Evolutionary conservation across 1,140 invertebrate genomes (phyloP), one percentile per base, ranked within the genome.

Genomic region (Drosophila aff.): DNA sequence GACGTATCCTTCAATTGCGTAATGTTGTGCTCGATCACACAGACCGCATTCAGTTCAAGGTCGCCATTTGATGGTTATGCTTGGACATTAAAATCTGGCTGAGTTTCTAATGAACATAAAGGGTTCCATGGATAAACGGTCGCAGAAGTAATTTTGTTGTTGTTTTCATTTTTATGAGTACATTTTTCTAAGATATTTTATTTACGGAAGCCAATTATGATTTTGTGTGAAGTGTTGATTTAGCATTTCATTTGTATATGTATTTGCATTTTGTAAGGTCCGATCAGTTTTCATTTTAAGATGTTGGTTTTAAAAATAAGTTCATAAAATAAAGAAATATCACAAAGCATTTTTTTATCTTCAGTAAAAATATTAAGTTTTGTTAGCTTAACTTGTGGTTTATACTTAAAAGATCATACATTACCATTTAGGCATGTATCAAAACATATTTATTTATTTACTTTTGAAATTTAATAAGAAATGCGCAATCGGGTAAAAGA

Each of bases 1-100:
- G 41, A 6, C 36, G 6, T 21, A 59, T 46, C 47, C 52, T 58
- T 43, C 10, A 41, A 52, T 79, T 79, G 53, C 76, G 76, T 31
- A 79, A 79, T 79, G 66, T 79, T 79, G 78, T 49, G 75, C 59
- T 43, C 66, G 40, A 58, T 49, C 50, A 50, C 40, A 65, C 38
- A 67, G 36, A 57, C 53, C 31, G 49, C 13, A 33, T 36, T 46
- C 38, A 36, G 28, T 3, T 18, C 82, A 50, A 68, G 62, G 68
- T 62, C 79, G 49, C 26, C 53, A 3, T 21, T 47, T 64, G 60
- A 64, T 59, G 43, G 47, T 49, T 36, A 31, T 60, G 47, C 33
- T 10, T 41, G 28, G 28, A 28, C 52, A 40, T 59, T 28, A 73
- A 71, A 69, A 61, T 28, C 21, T 15, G 28, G 31, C 15, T 9